Evolutionary conservation across 2,113 vertebrate genomes (phyloP), one percentile per base, ranked within the genome.

Genomic region (Vulpes ferrilata): DNA sequence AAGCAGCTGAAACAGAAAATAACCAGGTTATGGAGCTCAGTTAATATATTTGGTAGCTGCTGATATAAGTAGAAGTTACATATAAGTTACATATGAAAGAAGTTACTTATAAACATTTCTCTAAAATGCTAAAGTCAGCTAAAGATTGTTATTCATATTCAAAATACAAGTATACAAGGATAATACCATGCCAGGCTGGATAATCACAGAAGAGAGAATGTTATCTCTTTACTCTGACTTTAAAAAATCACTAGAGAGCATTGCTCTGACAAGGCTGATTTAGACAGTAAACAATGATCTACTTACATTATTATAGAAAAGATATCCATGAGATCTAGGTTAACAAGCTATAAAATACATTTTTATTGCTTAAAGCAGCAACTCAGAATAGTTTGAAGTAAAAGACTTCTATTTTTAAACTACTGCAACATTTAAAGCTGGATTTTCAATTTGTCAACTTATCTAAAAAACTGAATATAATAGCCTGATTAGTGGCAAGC

Each of bases 321-420:
- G 43, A 93, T 81, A 96, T 95, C 96, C 94, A 73, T 2, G 71
- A 96, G 84, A 98, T 95, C 79, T 88, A 95, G 93, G 94, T 97
- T 98, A 98, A 98, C 97, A 98, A 97, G 89, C 95, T 98, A 85
- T 94, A 98, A 98, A 98, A 97, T 43, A 96, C 59, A 73, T 90
- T 96, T 97, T 97, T 97, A 96, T 97, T 98, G 95, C 88, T 98
- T 97, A 97, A 98, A 97, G 96, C 60, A 95, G 94, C 60, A 93
- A 38, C 65, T 97, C 88, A 93, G 96, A 97, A 95, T 73, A 97
- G 60, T 94, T 22, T 57, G 76, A 94, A 35, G 38, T 92, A 96
- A 96, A 57, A 98, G 94, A 98, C 9, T 87, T 93, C 82, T 95
- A 98, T 93, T 97, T 98, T 98, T 98, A 97, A 97, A 97, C 69